Evolutionary conservation across 2,888 invertebrate species (phyloP), one percentile per base, ranked within the genome.

Genomic region (Cactoblastis cactorum): DNA sequence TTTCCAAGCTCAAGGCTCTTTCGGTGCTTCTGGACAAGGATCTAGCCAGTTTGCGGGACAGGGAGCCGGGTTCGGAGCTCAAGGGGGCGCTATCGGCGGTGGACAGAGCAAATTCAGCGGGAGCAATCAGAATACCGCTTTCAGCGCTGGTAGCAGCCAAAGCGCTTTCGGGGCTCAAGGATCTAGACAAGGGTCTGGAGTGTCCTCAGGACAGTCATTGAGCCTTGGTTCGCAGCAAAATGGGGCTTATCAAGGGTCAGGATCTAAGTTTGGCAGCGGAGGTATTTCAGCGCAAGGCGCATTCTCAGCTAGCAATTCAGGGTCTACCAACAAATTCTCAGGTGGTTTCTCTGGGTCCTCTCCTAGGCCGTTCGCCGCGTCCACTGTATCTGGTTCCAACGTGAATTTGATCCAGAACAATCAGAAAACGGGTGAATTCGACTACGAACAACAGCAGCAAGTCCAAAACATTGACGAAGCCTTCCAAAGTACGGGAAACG

Each of bases 271-370:
- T 4, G 52, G 53, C 9, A 53, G 49, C 39, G 18, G 8, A 2
- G 37, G 37, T 2, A 15, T 37, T 15, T 17, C 37, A 4, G 11
- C 37, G 8, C 37, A 37, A 37, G 57, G 52, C 9, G 62, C 61
- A 22, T 51, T 60, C 19, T 50, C 53, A 0, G 51, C 49, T n/a
- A 41, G 55, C 37, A 63, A 55, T 18, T 32, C 63, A 0, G 64
- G 55, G 3, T 59, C 69, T 0, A 58, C 58, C 45, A 69, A 61
- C 55, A 79, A 78, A 56, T 78, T 75, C 46, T 53, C 63, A 0
- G 38, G 66, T 1, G 83, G 86, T 0, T 89, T 74, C 62, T 68
- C 73, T 0, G 87, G 87, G 0, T 86, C 88, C 0, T 80, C 87
- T 0, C 87, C 88, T 0, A 69, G 74, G 0, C 86, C 88, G 0